Evolutionary conservation across 2,888 invertebrate species (phyloP).

Genomic region (Nemotelus nigrinus): DNA sequence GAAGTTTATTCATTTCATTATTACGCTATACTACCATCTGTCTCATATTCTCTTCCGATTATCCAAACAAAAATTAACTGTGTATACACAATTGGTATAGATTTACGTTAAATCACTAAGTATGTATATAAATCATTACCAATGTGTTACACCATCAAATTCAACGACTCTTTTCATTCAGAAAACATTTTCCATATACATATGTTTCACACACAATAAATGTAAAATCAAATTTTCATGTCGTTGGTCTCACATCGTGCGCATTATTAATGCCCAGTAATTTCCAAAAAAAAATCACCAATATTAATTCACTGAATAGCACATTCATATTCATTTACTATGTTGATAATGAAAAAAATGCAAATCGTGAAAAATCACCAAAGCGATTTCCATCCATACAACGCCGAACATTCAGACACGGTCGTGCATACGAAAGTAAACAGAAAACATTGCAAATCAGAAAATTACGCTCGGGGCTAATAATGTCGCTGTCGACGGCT

Average conservation of each 20-base stretch:
- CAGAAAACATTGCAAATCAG: background rate
- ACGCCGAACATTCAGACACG: background rate
- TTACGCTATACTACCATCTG: too few species aligned
- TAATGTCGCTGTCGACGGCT: background rate
- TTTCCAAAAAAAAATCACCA: background rate
- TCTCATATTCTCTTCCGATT: too few species aligned
- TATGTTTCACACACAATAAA: background rate
- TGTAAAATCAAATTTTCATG: constrained; percentile 17
- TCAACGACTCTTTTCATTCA: too few species aligned
- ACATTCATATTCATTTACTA: background rate
- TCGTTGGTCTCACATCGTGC: constrained; percentile 1
- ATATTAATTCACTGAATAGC: constrained; percentile 9
- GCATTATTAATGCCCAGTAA: constrained; percentile 8
- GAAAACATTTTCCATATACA: too few species aligned
- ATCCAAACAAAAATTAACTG: too few species aligned
- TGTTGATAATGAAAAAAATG: background rate
- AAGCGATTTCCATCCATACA: background rate
- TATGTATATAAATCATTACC: too few species aligned
- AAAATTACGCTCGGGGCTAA: background rate
- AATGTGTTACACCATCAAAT: too few species aligned
- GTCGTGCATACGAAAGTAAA: background rate
- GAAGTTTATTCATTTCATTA: too few species aligned
- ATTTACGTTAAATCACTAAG: too few species aligned
- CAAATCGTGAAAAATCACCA: background rate
- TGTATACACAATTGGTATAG: too few species aligned